Evolutionary conservation across 2,113 vertebrate species (phyloP).

Genomic region (Cichladusa arquata): DNA sequence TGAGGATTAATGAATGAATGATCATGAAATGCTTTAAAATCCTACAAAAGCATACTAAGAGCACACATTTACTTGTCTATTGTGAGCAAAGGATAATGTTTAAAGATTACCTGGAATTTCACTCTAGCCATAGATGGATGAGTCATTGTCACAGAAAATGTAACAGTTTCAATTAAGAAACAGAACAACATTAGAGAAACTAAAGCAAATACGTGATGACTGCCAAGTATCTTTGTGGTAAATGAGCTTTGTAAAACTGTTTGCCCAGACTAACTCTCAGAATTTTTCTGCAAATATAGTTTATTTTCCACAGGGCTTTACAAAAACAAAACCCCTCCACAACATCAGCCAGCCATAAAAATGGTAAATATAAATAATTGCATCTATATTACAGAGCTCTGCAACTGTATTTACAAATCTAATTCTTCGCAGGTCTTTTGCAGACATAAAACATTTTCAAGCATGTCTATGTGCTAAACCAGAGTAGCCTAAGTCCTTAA

Average conservation of each 20-base stretch:
- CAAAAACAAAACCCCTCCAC: not conserved
- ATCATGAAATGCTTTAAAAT: constrained; percentile 6
- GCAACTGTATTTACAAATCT: not conserved
- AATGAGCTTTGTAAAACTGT: not conserved
- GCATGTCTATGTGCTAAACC: not conserved
- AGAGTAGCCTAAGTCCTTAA: accelerated
- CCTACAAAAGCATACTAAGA: not conserved
- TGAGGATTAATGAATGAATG: constrained; percentile 38
- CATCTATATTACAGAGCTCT: not conserved
- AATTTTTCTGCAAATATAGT: not conserved
- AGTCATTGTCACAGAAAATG: constrained; percentile 19
- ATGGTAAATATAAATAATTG: not conserved
- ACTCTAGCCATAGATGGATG: not conserved
- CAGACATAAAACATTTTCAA: not conserved
- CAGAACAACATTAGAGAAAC: not conserved
- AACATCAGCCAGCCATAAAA: not conserved
- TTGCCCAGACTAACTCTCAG: not conserved
- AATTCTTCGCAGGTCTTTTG: not conserved
- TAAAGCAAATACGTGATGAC: not conserved
- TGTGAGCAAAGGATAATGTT: constrained; percentile 11
- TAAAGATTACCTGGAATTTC: constrained; percentile 15
- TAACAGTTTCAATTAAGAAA: not conserved
- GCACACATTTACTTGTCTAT: not conserved
- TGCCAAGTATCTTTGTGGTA: not conserved
- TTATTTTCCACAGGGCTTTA: not conserved